phyloP scores from a whole-genome alignment of 2,113 vertebrate genomes.

The Gambusia affinis region DNA sequence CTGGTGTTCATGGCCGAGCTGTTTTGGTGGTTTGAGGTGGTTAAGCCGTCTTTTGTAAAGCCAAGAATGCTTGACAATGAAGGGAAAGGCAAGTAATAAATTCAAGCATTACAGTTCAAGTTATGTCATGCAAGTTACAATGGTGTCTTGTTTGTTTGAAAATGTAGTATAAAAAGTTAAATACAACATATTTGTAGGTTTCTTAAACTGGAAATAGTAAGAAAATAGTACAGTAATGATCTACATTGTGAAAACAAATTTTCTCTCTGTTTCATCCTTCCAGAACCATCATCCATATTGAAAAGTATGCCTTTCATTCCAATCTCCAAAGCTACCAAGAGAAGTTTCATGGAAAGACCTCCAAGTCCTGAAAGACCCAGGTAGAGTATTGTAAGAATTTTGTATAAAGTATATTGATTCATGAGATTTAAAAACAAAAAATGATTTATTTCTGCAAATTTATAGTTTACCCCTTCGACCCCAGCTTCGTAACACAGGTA shows the following conservation, averaged over 20 bases:
- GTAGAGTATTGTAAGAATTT: conserved; percentile 40
- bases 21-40: conserved; percentile 97
- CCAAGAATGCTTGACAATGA: conserved; percentile 83
- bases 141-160: neutral
- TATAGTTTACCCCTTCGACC: conserved; percentile 78
- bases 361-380: conserved; percentile 80
- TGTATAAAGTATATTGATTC: neutral
- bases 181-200: neutral
- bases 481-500: conserved; percentile 77
- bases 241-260: neutral
- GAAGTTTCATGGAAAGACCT: conserved; percentile 81
- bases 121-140: neutral
- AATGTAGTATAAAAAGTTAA: neutral
- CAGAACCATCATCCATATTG: conserved; percentile 72
- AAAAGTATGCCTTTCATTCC: conserved; percentile 80
- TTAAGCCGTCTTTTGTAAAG: conserved; percentile 94
- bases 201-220: neutral
- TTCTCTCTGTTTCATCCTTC: conserved; percentile 8
- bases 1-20: conserved; percentile 98
- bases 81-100: conserved; percentile 65
- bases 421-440: neutral
- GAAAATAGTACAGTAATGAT: neutral
- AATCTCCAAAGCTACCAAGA: conserved; percentile 85
- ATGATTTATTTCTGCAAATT: conserved; percentile 8
- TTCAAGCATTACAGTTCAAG: accelerated